These are phyloP conservation scores for Sebastes nivosus DNA, from an alignment of 2,797 vertebrate genomes.

Conservation along the genomic window DNA sequence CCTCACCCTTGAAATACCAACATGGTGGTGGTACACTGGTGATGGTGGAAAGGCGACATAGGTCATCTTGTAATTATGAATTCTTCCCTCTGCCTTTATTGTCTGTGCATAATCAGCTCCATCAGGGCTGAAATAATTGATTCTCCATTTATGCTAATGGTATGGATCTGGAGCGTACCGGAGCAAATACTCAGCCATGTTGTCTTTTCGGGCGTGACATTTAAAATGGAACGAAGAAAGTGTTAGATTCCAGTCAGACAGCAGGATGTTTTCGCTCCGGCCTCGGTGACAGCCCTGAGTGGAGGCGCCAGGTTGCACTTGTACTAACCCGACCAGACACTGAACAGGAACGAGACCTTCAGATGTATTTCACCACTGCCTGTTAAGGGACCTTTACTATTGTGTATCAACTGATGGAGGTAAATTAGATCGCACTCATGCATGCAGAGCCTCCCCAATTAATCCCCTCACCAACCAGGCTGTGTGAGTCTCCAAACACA, in stretches of 20 bases:
- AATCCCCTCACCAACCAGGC: conserved; percentile 68
- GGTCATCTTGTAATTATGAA: conserved; percentile 79
- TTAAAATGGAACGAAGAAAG: conserved; percentile 73
- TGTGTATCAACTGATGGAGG: conserved; percentile 75
- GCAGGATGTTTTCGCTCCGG: conserved; percentile 51
- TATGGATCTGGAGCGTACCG: conserved; percentile 71
- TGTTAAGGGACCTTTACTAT: conserved; percentile 72
- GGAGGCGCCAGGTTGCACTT: conserved; percentile 48
- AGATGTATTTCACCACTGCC: conserved; percentile 74
- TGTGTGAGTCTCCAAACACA: conserved; percentile 32
- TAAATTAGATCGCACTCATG: conserved; percentile 79
- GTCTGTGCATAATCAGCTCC: conserved; percentile 78
- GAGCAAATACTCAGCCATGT: conserved; percentile 77
- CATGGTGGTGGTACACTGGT: conserved; percentile 45
- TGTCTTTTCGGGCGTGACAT: conserved; percentile 78
- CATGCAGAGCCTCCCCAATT: conserved; percentile 74
- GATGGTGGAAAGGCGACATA: conserved; percentile 56
- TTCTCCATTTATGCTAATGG: conserved; percentile 81
- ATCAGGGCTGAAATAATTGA: conserved; percentile 77
- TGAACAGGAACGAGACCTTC: conserved; percentile 70
- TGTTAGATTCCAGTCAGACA: conserved; percentile 67
- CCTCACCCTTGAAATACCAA: conserved; percentile 71
- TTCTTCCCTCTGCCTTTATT: conserved; percentile 71
- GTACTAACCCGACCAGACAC: conserved; percentile 68
- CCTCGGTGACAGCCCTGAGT: conserved; percentile 43